Evolutionary conservation across 2,113 vertebrate species (phyloP), one percentile per base, ranked within the genome.

Genomic region (Cariama cristata): DNA sequence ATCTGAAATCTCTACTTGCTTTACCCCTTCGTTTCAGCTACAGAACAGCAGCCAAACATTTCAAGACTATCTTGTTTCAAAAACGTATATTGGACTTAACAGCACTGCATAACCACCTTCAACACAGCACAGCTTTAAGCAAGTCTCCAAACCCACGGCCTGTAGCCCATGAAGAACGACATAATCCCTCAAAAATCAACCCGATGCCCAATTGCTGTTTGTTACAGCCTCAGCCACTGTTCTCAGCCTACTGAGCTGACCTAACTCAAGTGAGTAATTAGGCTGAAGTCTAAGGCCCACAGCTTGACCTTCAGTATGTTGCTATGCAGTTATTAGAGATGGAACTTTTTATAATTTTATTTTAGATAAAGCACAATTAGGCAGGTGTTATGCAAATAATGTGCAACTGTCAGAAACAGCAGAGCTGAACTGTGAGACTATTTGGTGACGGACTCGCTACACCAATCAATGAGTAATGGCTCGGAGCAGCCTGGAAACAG

Each of bases 41-140:
- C 4, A 15, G 16, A 88, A 47, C 38, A 79, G 56, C n/a, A 72
- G 30, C 17, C 15, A 42, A 47, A 69, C 8, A 4, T 50, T 76
- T 32, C 2, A 13, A 83, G 30, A 27, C 32, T 2, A 2, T 3
- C 8, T 24, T 22, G 21, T n/a, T 88, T 80, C 17, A 28, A 47
- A 44, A 73, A 38, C 0, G 1, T 9, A 2, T 5, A 4, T 3
- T 12, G 14, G 60, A 18, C 23, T 55, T 20, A 2, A 2, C 0
- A 64, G 58, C 33, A 8, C 30, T 32, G 49, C 35, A 32, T 4
- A 55, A 28, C 9, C 10, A 22, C 38, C 28, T 67, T 7, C 20
- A 32, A 3, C 33, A 16, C 7, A 14, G 35, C 67, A 27, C 45
- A 60, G 38, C 20, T n/a, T 21, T 14, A 13, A 75, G 13, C 0